These are phyloP conservation scores for Scomber scombrus DNA, from an alignment of 2,113 vertebrate species.

Conservation along the genomic window DNA sequence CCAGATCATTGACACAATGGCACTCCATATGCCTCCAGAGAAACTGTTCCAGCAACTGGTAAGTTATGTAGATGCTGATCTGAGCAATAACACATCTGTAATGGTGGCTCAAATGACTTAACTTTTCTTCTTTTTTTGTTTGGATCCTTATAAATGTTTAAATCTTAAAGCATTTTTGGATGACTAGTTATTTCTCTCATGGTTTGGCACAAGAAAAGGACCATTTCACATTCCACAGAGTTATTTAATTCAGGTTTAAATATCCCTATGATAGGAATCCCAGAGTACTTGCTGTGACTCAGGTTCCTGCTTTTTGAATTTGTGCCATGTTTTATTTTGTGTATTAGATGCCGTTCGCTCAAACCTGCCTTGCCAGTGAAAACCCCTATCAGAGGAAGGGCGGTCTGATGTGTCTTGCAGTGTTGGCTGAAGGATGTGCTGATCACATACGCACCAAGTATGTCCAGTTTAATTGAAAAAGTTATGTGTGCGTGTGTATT, in stretches of 20 bases:
- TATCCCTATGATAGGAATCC: no score
- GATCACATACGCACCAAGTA: conserved; percentile 92
- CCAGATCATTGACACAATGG: conserved; percentile 92
- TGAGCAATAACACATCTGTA: neutral
- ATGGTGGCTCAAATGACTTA: no score
- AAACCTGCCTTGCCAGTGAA: conserved; percentile 85
- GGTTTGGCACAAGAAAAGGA: no score
- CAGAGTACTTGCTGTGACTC: neutral
- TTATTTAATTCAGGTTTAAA: no score
- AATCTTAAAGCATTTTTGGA: no score
- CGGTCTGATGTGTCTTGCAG: conserved; percentile 91
- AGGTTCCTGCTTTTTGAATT: neutral
- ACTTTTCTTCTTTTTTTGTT: neutral
- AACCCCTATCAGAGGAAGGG: conserved; percentile 89
- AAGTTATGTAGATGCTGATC: conserved; percentile 45
- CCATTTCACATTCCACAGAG: no score
- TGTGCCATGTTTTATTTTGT: neutral
- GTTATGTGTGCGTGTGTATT: no score
- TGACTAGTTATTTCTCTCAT: no score
- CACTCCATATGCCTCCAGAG: conserved; percentile 91
- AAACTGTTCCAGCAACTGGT: conserved; percentile 91
- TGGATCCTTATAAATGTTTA: no score
- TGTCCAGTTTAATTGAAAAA: neutral
- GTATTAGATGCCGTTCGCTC: conserved; percentile 86
- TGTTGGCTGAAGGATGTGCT: conserved; percentile 92